These are phyloP conservation scores for Eubasilissa splendida DNA, from an alignment of 2,888 invertebrate species.

Conservation along the genomic window DNA sequence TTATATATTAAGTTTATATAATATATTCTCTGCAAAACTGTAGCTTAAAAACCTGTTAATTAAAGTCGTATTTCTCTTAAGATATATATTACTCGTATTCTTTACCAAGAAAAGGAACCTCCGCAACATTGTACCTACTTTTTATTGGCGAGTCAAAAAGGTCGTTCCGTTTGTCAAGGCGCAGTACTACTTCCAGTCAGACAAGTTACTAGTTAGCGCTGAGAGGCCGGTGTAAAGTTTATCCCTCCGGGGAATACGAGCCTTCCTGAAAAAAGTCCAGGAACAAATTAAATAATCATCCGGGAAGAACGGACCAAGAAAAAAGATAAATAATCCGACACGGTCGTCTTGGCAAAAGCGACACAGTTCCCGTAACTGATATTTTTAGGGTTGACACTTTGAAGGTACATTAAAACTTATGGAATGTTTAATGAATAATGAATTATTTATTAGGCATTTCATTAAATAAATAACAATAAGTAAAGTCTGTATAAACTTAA, in stretches of 20 bases:
- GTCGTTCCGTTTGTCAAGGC: constrained; percentile 5
- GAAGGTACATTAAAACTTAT: background rate
- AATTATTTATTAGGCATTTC: too few relatives aligned
- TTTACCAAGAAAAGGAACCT: too few relatives aligned
- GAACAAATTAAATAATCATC: constrained; percentile 54
- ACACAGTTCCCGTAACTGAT: background rate
- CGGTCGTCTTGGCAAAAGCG: constrained; percentile 7
- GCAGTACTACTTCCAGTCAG: constrained; percentile 5
- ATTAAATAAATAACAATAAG: too few relatives aligned
- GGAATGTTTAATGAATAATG: background rate
- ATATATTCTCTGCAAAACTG: too few relatives aligned
- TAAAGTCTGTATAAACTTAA: too few relatives aligned
- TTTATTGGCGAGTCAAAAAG: background rate
- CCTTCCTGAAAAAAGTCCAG: constrained; percentile 42
- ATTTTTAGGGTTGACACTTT: background rate
- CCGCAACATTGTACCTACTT: too few relatives aligned
- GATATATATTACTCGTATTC: too few relatives aligned
- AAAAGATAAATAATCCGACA: constrained; percentile 21
- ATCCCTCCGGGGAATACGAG: constrained; percentile 25
- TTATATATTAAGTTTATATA: too few relatives aligned
- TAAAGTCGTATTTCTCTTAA: too few relatives aligned
- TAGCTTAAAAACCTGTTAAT: too few relatives aligned
- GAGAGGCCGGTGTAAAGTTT: constrained; percentile 34
- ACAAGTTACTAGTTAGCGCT: constrained; percentile 6
- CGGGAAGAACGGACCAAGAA: constrained; percentile 24